These are phyloP conservation scores for Selene dorsalis DNA, from an alignment of 2,797 vertebrate species.

Conservation along the genomic window DNA sequence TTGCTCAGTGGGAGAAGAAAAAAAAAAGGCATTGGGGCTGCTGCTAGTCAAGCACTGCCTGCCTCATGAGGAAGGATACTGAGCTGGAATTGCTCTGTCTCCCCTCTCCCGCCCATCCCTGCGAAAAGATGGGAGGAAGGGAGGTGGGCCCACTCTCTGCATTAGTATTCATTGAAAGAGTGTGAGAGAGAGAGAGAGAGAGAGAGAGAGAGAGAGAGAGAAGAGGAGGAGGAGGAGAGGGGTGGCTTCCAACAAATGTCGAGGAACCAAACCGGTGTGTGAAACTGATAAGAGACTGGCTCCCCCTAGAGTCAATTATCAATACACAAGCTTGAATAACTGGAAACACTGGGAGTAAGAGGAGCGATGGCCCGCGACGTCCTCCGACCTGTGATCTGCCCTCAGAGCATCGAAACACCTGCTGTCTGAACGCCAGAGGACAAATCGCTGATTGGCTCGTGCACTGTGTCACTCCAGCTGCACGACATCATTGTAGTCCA, in stretches of 20 bases:
- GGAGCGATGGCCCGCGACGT: neutral
- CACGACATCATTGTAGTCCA: neutral
- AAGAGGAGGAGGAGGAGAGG: slow-evolving; percentile 45
- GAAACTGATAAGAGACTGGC: slow-evolving; percentile 78
- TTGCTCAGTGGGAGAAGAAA: slow-evolving; percentile 63
- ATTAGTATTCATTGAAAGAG: slow-evolving; percentile 87
- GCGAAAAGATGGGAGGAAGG: slow-evolving; percentile 78
- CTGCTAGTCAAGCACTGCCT: slow-evolving; percentile 79
- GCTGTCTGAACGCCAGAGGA: neutral
- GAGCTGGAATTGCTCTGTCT: slow-evolving; percentile 79
- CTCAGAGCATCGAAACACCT: neutral
- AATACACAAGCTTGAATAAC: slow-evolving; percentile 37
- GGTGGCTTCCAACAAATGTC: slow-evolving; percentile 77
- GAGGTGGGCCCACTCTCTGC: slow-evolving; percentile 80
- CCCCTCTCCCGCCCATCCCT: slow-evolving; percentile 81
- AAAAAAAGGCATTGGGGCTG: slow-evolving; percentile 76
- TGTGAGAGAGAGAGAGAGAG: slow-evolving; percentile 51
- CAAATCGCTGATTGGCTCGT: neutral
- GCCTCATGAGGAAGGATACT: slow-evolving; percentile 81
- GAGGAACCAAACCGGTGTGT: slow-evolving; percentile 72
- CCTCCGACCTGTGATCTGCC: slow-evolving; percentile 14
- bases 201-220: slow-evolving; percentile 49
- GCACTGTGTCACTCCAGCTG: neutral
- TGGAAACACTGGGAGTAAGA: slow-evolving; percentile 27
- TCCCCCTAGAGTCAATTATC: slow-evolving; percentile 78